Evolutionary conservation across 2,888 invertebrate genomes (phyloP), one percentile per base, ranked within the genome.

Genomic region (Acanthacorydalis orientalis): DNA sequence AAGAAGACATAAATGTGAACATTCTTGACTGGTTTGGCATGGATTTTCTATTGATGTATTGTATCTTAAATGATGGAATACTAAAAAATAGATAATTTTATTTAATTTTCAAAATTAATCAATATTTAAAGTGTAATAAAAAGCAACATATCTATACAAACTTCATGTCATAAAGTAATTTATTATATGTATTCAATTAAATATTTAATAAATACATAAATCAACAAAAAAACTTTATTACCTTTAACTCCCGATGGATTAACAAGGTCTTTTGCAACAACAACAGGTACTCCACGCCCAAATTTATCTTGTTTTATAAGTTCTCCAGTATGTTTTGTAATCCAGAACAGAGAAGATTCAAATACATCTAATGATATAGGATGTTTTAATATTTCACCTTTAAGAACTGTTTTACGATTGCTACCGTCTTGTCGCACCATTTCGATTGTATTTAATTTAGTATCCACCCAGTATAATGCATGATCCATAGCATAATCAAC

Each of bases 381-480:
- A 63, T 89, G 88, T 54, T 75, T 77, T 54, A 90, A 59, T 38
- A 65, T 62, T 48, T 80, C 84, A n/a, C 88, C 86, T 58, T 75
- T 76, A 4, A 87, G 59, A 6, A 91, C 73, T 1, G 78, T 69
- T 57, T 77, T 79, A 16, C 92, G 68, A 48, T 80, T 77, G 0
- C 79, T 72, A 1, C 93, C 95, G 62, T 93, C 90, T 43, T 77
- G 77, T 44, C 77, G 74, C 70, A 91, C 83, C 46, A 80, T 81
- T 62, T 95, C 93, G 46, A 96, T 89, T 1, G 80, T 83, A 57
- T 91, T 88, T 35, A 90, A 68, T 62, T 97, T 97, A 0, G 86
- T 82, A 61, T 98, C 98, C 1, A 86, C 89, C 96, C 97, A 98
- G 65, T 88, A 98, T 12, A 98, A 70, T 0, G 86, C 74, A 60